phyloP scores from a whole-genome alignment of 2,888 invertebrate species.

The Unio pictorum region DNA sequence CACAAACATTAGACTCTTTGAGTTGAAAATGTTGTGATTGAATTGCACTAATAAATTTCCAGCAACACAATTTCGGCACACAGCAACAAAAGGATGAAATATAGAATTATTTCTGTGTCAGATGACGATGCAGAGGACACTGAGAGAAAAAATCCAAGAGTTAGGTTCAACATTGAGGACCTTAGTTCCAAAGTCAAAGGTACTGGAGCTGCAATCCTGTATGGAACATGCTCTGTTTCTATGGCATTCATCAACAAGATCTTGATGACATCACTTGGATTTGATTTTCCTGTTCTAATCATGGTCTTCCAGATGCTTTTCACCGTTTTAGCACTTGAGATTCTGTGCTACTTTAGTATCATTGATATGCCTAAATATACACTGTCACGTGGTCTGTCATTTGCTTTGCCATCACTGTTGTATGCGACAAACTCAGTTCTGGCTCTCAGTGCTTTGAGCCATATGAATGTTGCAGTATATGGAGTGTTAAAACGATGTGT shows the following conservation, averaged over 20 bases:
- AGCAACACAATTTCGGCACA: too few species aligned
- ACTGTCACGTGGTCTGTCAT: conserved; percentile 69
- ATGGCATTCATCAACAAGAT: conserved; percentile 73
- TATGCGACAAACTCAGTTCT: conserved; percentile 73
- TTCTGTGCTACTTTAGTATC: conserved; percentile 54
- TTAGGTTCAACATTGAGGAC: neutral
- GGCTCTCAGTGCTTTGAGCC: conserved; percentile 73
- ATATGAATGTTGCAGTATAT: conserved; percentile 75
- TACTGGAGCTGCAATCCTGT: conserved; percentile 67
- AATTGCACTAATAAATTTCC: too few species aligned
- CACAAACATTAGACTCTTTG: too few species aligned
- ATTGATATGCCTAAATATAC: conserved; percentile 69
- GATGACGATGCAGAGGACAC: too few species aligned
- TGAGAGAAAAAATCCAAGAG: too few species aligned
- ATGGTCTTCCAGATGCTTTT: conserved; percentile 73
- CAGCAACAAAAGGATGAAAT: too few species aligned
- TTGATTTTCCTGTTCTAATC: conserved; percentile 74
- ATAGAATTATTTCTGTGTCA: too few species aligned
- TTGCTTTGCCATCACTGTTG: conserved; percentile 73
- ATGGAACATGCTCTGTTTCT: conserved; percentile 70
- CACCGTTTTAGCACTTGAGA: conserved; percentile 70
- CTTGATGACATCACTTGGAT: conserved; percentile 69
- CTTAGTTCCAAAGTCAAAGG: conserved; percentile 37
- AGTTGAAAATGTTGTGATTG: too few species aligned
- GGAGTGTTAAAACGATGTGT: conserved; percentile 74